Conservation (phyloP, 2,888 invertebrate species). For the Pogonocherus hispidulus region DNA sequence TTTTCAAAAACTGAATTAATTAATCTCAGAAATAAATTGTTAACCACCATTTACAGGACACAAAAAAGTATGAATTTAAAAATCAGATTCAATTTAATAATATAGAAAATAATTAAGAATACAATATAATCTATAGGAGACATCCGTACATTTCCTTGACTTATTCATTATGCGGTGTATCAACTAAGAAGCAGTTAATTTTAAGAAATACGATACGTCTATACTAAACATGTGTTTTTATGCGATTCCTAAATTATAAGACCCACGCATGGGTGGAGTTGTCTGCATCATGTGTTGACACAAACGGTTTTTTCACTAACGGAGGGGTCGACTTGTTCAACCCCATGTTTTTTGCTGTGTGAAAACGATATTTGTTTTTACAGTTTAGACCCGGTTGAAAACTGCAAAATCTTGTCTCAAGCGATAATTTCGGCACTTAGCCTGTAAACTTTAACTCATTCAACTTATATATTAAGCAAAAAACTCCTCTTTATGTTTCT, state of each 20-base stretch:
- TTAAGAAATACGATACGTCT: slow-evolving; percentile 31
- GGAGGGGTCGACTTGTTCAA: slow-evolving; percentile 26
- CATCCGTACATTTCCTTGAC: neutral
- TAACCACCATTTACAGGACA: too few species aligned
- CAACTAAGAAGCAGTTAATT: slow-evolving; percentile 19
- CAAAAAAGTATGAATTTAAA: too few species aligned
- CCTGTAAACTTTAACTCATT: neutral
- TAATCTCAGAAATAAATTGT: too few species aligned
- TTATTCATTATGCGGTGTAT: slow-evolving; percentile 5
- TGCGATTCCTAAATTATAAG: slow-evolving; percentile 35
- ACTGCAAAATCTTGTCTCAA: neutral
- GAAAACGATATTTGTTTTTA: slow-evolving; percentile 40
- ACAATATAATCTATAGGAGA: too few species aligned
- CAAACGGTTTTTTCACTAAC: slow-evolving; percentile 33
- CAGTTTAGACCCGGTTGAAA: neutral
- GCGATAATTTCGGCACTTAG: neutral
- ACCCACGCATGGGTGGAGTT: slow-evolving; percentile 42
- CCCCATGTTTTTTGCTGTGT: slow-evolving; percentile 31
- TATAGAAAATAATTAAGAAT: too few species aligned
- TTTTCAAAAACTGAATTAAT: too few species aligned
- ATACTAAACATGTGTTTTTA: slow-evolving; percentile 35
- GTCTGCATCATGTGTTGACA: slow-evolving; percentile 43
- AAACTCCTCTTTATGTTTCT: too few species aligned
- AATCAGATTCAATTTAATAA: too few species aligned
- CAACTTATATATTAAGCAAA: too few species aligned